Evolutionary conservation across 2,113 vertebrate species (phyloP), one percentile per base, ranked within the genome.

Genomic region (Gymnocephalus cernua): DNA sequence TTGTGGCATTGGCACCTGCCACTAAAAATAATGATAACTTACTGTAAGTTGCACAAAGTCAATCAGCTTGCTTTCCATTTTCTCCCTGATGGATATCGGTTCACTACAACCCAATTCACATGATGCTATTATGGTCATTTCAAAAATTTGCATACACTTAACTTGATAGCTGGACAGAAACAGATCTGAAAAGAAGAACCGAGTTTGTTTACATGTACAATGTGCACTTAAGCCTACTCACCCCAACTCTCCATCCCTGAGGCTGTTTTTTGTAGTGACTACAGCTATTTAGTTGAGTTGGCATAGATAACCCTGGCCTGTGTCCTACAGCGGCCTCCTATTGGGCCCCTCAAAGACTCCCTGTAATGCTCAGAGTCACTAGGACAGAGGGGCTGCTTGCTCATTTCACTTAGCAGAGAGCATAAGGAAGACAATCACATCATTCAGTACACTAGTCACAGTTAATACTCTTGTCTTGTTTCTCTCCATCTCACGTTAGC

Each of bases 281-380:
- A 57, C n/a, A 61, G 54, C 62, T 0, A 21, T 21, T 77, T 10
- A 27, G 47, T 25, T 23, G 41, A 32, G 25, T 29, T 57, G 53
- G 74, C 41, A 44, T 0, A 44, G 48, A 69, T 63, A 38, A 70
- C 18, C 29, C 7, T 1, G 5, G 19, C 6, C 56, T 48, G 62
- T 27, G 18, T 50, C 18, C 35, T 32, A 67, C 44, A 29, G 61
- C 29, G 7, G 27, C 25, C 70, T 67, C 56, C 70, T 27, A 64
- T 62, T 74, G 38, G 50, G 45, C 7, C 70, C 71, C 54, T 83
- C 71, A 91, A 79, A 89, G 85, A 73, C 18, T 18, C 66, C 75
- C 56, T 83, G 83, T 84, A 61, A 78, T 50, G 32, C 59, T n/a
- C 57, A 23, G 12, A 29, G 47, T 73, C 83, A 79, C 82, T 54